phyloP scores from a whole-genome alignment of 1,140 invertebrate species.

The Nasonia giraulti region DNA sequence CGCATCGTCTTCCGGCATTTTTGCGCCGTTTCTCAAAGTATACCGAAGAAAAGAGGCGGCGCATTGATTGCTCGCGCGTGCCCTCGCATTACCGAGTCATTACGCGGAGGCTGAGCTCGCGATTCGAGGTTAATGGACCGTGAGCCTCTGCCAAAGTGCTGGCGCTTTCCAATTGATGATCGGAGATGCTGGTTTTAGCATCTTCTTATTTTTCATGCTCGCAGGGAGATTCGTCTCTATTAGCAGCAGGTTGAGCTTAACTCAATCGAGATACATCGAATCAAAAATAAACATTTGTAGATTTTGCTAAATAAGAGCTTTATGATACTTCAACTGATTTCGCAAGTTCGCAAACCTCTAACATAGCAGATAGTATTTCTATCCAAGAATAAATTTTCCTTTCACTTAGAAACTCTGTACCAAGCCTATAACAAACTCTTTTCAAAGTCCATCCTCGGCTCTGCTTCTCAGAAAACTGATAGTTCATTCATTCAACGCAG shows the following conservation, averaged over 20 bases:
- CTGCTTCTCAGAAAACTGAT: not conserved
- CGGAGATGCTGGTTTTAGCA: not conserved
- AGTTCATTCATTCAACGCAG: not conserved
- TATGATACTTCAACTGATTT: too few relatives aligned
- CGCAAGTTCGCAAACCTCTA: too few relatives aligned
- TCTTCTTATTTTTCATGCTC: not conserved
- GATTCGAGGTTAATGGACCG: slow-evolving; percentile 46
- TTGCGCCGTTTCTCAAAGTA: not conserved
- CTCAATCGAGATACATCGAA: not conserved
- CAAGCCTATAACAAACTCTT: too few relatives aligned
- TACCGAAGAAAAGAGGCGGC: not conserved
- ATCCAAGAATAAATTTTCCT: too few relatives aligned
- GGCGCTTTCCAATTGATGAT: slow-evolving; percentile 25
- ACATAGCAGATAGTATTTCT: too few relatives aligned
- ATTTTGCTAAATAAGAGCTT: too few relatives aligned
- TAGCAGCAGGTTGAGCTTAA: not conserved
- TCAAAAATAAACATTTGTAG: too few relatives aligned
- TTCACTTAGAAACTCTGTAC: too few relatives aligned
- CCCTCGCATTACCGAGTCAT: slow-evolving; percentile 30
- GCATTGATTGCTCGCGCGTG: not conserved
- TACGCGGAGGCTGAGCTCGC: slow-evolving; percentile 6
- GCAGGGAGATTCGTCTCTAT: slow-evolving; percentile 3
- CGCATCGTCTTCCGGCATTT: not conserved
- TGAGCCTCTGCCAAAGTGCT: not conserved
- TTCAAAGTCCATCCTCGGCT: too few relatives aligned